phyloP scores from a whole-genome alignment of 2,888 invertebrate species.

The Marronus borbonicus region DNA sequence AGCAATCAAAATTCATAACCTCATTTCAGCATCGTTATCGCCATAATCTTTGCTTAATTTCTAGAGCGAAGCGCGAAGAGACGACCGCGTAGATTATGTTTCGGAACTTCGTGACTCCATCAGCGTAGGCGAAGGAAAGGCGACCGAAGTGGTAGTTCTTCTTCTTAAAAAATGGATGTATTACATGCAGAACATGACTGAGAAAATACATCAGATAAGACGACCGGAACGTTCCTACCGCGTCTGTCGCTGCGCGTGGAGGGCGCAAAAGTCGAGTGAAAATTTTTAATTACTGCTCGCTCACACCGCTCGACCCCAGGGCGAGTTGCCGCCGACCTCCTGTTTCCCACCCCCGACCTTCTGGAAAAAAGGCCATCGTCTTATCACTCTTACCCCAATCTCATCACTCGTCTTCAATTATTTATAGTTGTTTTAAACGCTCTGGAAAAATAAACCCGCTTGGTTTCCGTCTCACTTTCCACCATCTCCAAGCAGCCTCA shows the following conservation, averaged over 20 bases:
- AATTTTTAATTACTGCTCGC: conserved; percentile 56
- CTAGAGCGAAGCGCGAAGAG: conserved; percentile 15
- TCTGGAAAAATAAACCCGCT: conserved; percentile 59
- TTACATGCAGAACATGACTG: conserved; percentile 41
- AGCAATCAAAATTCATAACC: conserved; percentile 18
- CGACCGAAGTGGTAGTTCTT: conserved; percentile 3
- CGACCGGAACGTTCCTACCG: neutral
- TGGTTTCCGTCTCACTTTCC: conserved; percentile 15
- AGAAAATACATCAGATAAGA: conserved; percentile 37
- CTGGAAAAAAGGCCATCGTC: conserved; percentile 60
- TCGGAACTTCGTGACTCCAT: conserved; percentile 32
- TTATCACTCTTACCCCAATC: conserved; percentile 63
- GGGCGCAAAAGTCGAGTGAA: conserved; percentile 53
- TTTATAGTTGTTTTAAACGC: conserved; percentile 68
- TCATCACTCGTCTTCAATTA: conserved; percentile 68
- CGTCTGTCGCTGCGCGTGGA: conserved; percentile 13
- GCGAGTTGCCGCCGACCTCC: conserved; percentile 28
- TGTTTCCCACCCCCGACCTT: conserved; percentile 1
- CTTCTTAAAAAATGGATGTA: conserved; percentile 38
- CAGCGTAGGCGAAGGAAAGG: conserved; percentile 7
- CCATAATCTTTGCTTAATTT: conserved; percentile 21
- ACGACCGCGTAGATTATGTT: conserved; percentile 22
- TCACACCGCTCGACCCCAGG: neutral
- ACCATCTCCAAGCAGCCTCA: neutral
- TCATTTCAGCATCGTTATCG: conserved; percentile 7